Evolutionary conservation across 2,797 vertebrate genomes (phyloP).

Genomic region (Intellagama lesueurii): DNA sequence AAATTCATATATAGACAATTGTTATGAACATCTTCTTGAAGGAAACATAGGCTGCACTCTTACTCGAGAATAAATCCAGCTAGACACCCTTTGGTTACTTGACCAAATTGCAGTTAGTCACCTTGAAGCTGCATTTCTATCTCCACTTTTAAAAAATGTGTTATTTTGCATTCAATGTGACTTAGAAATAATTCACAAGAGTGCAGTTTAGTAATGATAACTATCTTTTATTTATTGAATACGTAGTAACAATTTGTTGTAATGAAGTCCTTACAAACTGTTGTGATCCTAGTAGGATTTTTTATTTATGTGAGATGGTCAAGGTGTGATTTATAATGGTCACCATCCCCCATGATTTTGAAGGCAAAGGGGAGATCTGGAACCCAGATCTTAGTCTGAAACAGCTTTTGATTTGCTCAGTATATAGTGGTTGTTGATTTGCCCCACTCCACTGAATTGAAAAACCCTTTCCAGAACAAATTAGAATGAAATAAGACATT

Average conservation of each 20-base stretch:
- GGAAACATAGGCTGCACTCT: neutral
- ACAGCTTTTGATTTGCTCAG: neutral
- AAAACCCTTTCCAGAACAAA: rapidly evolving
- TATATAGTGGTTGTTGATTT: rapidly evolving
- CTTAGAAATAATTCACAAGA: neutral
- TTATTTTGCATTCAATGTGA: neutral
- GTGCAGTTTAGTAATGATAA: neutral
- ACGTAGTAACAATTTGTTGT: neutral
- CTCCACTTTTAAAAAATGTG: neutral
- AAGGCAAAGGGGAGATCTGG: too few species aligned
- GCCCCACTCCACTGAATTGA: rapidly evolving
- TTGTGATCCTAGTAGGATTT: too few species aligned
- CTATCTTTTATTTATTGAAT: neutral
- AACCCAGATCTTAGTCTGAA: too few species aligned
- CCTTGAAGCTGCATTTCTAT: neutral
- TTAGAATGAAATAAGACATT: neutral
- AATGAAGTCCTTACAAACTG: too few species aligned
- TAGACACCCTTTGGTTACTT: neutral
- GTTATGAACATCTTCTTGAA: slow-evolving; percentile 5
- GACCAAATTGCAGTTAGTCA: neutral
- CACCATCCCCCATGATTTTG: too few species aligned
- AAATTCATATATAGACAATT: slow-evolving; percentile 1
- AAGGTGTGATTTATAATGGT: too few species aligned
- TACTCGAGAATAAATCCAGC: neutral
- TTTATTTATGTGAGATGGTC: too few species aligned